Evolutionary conservation across 1,140 invertebrate species (phyloP), one percentile per base, ranked within the genome.

Genomic region (Onthophagus taurus): DNA sequence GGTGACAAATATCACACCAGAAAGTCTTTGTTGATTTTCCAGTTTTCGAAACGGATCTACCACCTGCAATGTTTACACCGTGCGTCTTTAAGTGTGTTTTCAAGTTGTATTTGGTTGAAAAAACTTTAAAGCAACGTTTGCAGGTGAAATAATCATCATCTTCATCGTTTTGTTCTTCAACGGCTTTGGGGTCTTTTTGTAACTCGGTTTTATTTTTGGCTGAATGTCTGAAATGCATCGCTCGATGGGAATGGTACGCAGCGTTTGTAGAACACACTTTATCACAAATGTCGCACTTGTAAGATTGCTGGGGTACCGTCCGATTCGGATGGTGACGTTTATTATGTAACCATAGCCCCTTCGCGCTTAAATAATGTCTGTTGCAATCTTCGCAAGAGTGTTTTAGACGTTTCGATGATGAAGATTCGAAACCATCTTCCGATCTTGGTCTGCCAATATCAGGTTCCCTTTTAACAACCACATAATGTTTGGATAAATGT

Each of bases 51-150:
- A 16, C 21, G 5, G 23, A 41, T 6, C 34, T 33, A n/a, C 20
- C 36, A 4, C 47, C 39, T 11, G 34, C 52, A 12, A 47, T 24
- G 18, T 48, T 50, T 12, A 57, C 51, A 6, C 56, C 56, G 19
- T 62, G 60, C 19, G 38, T 51, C 45, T 60, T 60, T 52, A 60
- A 54, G 29, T 62, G 60, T 17, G 51, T 55, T 29, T 54, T 57
- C 18, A 62, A 44, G 26, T 58, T 59, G 34, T 52, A 53, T 20
- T 54, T 55, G 9, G 34, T 52, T 3, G 51, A 53, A 30, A 62
- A 62, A 2, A 62, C 60, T 44, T 62, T 62, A 43, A 62, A 62
- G 37, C 60, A 62, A 17, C 42, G 37, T 39, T 62, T 62, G 44
- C 60, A 62, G 1, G 58, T 62, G 34, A 55, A 49, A 39, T 62